phyloP scores from a whole-genome alignment of 2,113 vertebrate species.

The Phodopus roborovskii region DNA sequence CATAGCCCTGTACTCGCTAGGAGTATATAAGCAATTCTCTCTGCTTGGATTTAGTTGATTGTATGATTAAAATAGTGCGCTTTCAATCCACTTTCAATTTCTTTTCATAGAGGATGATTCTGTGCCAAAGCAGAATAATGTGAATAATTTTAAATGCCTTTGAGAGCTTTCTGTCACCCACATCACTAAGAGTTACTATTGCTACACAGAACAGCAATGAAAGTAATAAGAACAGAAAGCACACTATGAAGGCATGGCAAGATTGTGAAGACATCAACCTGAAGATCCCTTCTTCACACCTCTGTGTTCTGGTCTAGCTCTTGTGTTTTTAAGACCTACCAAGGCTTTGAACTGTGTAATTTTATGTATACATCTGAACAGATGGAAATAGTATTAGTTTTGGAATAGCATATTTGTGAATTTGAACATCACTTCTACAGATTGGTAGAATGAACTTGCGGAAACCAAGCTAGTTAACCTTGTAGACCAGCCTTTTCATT shows the following conservation, averaged over 20 bases:
- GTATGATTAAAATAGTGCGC: neutral
- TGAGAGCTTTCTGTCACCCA: neutral
- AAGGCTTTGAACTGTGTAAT: neutral
- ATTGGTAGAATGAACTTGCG: neutral
- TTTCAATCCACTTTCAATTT: neutral
- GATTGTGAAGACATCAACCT: neutral
- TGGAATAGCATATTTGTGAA: neutral
- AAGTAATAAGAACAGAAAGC: neutral
- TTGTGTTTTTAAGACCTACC: neutral
- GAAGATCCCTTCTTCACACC: neutral
- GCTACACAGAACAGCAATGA: neutral
- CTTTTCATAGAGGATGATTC: neutral
- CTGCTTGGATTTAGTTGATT: neutral
- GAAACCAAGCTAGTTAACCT: neutral
- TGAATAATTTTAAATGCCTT: neutral
- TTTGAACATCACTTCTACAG: neutral
- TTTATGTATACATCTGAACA: neutral
- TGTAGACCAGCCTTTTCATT: neutral
- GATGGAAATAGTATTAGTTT: neutral
- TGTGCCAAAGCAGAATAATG: neutral
- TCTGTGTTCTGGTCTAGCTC: neutral
- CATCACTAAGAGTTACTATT: neutral
- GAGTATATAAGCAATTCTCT: neutral
- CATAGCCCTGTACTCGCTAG: neutral
- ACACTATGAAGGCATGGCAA: fast-evolving